Percentiles rank a stretch among this genome's conserved stretches.
These are phyloP conservation scores for Colostygia pectinataria DNA, from an alignment of 2,888 invertebrate genomes.

Conservation along the genomic window DNA sequence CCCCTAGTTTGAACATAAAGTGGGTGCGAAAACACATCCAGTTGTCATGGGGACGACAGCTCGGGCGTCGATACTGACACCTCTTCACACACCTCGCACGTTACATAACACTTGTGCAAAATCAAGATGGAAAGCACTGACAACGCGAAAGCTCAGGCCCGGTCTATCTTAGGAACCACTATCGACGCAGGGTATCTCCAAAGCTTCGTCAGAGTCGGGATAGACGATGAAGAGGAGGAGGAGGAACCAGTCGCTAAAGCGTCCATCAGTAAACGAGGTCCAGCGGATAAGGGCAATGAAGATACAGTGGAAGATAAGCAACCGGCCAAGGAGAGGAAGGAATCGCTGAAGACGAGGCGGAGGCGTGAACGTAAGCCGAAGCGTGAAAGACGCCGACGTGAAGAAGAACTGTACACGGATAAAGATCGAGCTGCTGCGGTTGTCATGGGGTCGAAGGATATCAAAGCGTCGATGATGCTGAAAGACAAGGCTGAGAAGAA, in stretches of 20 bases:
- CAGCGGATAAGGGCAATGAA: slow-evolving; percentile 57
- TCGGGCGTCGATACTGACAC: slow-evolving; percentile 72
- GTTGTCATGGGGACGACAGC: slow-evolving; percentile 73
- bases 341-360: slow-evolving; percentile 62
- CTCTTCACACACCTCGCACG: slow-evolving; percentile 58
- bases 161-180: slow-evolving; percentile 85
- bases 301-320: slow-evolving; percentile 57
- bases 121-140: slow-evolving; percentile 58
- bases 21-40: slow-evolving; percentile 72
- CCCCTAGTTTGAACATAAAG: slow-evolving; percentile 49
- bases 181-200: slow-evolving; percentile 90
- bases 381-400: slow-evolving; percentile 64
- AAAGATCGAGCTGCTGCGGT: slow-evolving; percentile 96
- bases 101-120: slow-evolving; percentile 55
- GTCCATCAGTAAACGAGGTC: slow-evolving; percentile 71
- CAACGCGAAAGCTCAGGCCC: slow-evolving; percentile 74
- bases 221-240: slow-evolving; percentile 81
- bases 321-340: slow-evolving; percentile 61
- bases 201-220: slow-evolving; percentile 89
- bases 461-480: slow-evolving; percentile 91
- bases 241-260: slow-evolving; percentile 53
- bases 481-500: slow-evolving; percentile 91
- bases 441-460: slow-evolving; percentile 92
- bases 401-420: slow-evolving; percentile 93
- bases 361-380: slow-evolving; percentile 64